Percentiles rank a stretch among this genome's conserved stretches.
These are phyloP conservation scores for Thryonomys swinderianus DNA, from an alignment of 2,113 vertebrate species.

Conservation along the genomic window DNA sequence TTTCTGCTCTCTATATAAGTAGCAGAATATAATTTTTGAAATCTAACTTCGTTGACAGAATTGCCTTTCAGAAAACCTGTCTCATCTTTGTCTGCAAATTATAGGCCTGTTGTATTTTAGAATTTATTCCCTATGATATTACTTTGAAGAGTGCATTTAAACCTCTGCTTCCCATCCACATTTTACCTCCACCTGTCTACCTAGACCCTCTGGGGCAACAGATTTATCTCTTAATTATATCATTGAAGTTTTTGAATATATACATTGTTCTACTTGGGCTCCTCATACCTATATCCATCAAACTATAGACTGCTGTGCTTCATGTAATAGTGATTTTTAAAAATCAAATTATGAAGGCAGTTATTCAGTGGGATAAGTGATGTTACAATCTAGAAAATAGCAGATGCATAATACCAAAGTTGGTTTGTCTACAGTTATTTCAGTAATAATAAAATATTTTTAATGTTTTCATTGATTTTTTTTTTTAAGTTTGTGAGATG, in stretches of 20 bases:
- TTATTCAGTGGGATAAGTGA: background rate
- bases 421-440: background rate
- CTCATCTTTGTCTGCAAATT: background rate
- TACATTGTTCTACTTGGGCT: background rate
- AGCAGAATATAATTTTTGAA: background rate
- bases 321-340: background rate
- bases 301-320: background rate
- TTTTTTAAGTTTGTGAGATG: too few relatives aligned
- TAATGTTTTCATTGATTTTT: too few relatives aligned
- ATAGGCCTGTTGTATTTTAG: background rate
- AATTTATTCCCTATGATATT: background rate
- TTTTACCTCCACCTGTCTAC: background rate
- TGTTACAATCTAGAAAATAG: background rate
- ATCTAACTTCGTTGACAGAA: background rate
- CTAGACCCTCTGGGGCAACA: rapidly evolving
- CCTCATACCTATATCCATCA: background rate
- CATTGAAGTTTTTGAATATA: background rate
- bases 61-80: background rate
- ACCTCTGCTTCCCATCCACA: background rate
- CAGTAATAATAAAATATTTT: background rate
- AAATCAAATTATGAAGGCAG: background rate
- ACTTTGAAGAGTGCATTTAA: background rate
- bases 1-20: background rate
- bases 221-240: background rate
- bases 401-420: background rate